Evolutionary conservation across 2,113 vertebrate species (phyloP), one percentile per base, ranked within the genome.

Genomic region (Nipponia nippon): DNA sequence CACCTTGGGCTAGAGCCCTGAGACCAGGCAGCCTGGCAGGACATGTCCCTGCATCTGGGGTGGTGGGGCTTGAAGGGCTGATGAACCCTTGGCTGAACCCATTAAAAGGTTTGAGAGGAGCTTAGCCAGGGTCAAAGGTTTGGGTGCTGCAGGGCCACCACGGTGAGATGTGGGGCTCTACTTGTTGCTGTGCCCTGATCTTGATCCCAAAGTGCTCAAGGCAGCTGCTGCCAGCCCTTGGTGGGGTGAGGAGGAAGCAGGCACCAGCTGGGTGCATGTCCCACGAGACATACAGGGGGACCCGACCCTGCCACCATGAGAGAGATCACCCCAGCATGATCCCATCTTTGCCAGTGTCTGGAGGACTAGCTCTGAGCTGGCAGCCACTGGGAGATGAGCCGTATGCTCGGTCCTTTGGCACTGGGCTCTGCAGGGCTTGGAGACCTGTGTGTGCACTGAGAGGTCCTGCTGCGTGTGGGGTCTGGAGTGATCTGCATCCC

Each of bases 321-420:
- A 78, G 18, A 26, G 9, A 58, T 19, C 56, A 55, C 15, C 11
- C 42, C 66, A 80, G 42, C 34, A 18, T 4, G 40, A 52, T 29
- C 44, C 55, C 55, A 36, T 22, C 50, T 88, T 50, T 63, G 12
- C 49, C 36, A 15, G 44, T 46, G 30, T 40, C 80, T 80, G 90
- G 20, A 75, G 50, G 55, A 76, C 27, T 44, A 75, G n/a, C 32
- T 81, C 16, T 89, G 44, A 49, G 61, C 26, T 27, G 50, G 27
- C 65, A 27, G 38, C 21, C 47, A 18, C 10, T 19, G 71, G 61
- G 22, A 77, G 38, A 36, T 52, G 44, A 87, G 15, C 29, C 0
- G 0, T n/a, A 11, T 44, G 42, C 47, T 91, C 0, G 0, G 14
- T 38, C 15, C 16, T 70, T 47, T 0, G 1, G 9, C 27, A 5